Percentiles rank a stretch among this genome's conserved stretches.
phyloP scores from a whole-genome alignment of 2,888 invertebrate species.

The Troglohyphantes excavatus region DNA sequence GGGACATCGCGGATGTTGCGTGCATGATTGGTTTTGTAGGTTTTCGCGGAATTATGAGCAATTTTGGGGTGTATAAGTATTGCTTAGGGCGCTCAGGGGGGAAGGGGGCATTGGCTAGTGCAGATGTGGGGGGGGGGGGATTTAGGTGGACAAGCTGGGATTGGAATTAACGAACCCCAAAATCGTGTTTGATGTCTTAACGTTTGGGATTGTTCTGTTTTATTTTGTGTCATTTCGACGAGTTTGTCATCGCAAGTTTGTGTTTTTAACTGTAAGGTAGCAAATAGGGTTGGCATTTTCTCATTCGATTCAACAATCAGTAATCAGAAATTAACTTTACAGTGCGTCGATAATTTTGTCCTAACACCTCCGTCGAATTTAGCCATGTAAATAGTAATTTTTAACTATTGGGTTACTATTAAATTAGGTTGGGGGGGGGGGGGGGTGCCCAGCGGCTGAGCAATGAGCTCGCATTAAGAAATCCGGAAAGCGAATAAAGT shows the following conservation, averaged over 20 bases:
- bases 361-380: too few species aligned
- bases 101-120: not conserved
- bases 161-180: not conserved
- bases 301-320: too few species aligned
- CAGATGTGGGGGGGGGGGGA: not conserved
- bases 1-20: not conserved
- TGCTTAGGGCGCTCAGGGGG: not conserved
- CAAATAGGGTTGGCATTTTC: too few species aligned
- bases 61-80: not conserved
- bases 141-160: not conserved
- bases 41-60: not conserved
- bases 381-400: too few species aligned
- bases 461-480: too few species aligned
- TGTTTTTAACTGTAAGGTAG: too few species aligned
- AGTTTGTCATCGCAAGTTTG: not conserved
- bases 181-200: conserved; percentile 4
- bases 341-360: too few species aligned
- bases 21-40: not conserved
- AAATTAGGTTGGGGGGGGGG: too few species aligned
- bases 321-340: too few species aligned
- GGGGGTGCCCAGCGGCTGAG: too few species aligned
- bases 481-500: too few species aligned
- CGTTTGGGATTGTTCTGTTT: not conserved
- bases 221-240: not conserved
- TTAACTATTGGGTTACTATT: too few species aligned